These are phyloP conservation scores for Corticium candelabrum DNA, from an alignment of 37 sponge, comb jelly and placozoan species.

Conservation along the genomic window DNA sequence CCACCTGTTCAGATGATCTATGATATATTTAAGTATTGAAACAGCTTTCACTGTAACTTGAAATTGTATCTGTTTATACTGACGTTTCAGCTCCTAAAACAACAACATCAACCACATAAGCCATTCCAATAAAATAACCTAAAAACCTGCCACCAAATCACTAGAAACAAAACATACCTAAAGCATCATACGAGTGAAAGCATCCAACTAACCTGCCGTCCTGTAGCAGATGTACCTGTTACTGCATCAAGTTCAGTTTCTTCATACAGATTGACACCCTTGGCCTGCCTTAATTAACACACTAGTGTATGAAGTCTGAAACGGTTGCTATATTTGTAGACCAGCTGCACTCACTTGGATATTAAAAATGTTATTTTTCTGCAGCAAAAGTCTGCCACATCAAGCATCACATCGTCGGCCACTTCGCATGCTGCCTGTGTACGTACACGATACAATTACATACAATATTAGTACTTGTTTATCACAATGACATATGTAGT, in stretches of 20 bases:
- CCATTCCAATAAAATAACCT: no score
- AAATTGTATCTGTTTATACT: background rate
- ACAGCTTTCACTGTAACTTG: background rate
- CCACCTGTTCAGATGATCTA: background rate
- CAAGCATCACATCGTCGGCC: background rate
- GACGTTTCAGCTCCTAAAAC: conserved; percentile 11
- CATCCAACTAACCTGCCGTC: no score
- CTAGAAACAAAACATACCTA: no score
- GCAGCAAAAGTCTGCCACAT: background rate
- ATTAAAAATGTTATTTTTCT: background rate
- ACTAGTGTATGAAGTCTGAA: no score
- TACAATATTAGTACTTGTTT: background rate
- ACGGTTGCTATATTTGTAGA: no score
- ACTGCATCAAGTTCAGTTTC: background rate
- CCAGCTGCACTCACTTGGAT: background rate
- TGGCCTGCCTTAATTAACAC: no score
- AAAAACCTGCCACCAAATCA: no score
- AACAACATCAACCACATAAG: background rate
- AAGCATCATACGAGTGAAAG: no score
- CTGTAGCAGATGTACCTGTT: no score
- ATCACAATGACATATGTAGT: no score
- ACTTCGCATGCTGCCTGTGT: background rate
- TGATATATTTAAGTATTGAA: background rate
- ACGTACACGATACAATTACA: no score
- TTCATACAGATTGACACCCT: no score